A percentile compares a stretch with the other conserved stretches of the same genome.
Conservation (phyloP, 1,140 invertebrate species). For the Plutomurus gul region DNA sequence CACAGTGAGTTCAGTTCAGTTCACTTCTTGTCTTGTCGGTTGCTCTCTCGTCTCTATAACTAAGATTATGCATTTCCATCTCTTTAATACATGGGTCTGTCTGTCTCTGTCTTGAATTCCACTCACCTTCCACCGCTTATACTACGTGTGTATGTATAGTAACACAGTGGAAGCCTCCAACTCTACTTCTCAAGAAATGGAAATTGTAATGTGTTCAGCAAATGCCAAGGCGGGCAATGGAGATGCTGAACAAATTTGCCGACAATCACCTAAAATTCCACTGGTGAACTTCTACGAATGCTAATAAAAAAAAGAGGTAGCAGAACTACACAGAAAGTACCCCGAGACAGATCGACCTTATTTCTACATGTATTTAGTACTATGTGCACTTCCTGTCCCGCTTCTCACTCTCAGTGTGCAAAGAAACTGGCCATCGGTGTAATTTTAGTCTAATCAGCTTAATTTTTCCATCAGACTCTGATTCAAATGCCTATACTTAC, state of each 20-base stretch:
- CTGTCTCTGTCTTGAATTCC: neutral
- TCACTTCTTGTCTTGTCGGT: neutral
- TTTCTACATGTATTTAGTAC: too few relatives aligned
- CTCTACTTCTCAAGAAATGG: too few relatives aligned
- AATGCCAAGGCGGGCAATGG: neutral
- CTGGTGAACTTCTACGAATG: neutral
- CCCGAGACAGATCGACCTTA: too few relatives aligned
- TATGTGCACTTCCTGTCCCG: too few relatives aligned
- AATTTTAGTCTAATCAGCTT: too few relatives aligned
- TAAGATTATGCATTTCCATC: neutral
- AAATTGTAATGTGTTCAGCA: neutral
- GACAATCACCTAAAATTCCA: neutral
- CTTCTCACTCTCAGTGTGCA: too few relatives aligned
- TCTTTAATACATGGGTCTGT: too few relatives aligned
- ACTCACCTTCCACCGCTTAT: neutral
- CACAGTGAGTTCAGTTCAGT: conserved; percentile 13
- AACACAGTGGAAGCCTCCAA: neutral
- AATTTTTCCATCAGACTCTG: too few relatives aligned
- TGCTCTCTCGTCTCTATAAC: too few relatives aligned
- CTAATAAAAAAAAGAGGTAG: neutral
- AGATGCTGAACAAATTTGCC: neutral
- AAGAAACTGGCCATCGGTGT: too few relatives aligned
- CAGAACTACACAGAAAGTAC: too few relatives aligned
- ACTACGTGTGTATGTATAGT: neutral
- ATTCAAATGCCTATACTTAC: too few relatives aligned